A percentile compares a stretch with the other conserved stretches of the same genome.
These are phyloP conservation scores for Polymixis lichenea DNA, from an alignment of 2,888 invertebrate species.

Conservation along the genomic window DNA sequence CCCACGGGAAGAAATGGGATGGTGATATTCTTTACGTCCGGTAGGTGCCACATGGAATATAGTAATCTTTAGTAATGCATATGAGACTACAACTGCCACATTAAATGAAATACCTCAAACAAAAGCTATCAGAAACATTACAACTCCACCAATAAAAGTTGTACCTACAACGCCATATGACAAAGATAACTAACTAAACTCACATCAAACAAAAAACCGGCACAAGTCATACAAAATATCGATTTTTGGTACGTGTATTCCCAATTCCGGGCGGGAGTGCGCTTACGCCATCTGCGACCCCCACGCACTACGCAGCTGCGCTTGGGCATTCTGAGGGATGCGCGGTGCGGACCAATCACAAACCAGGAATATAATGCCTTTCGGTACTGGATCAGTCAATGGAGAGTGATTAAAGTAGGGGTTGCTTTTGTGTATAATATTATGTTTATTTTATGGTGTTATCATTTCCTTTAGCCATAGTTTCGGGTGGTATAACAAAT, in stretches of 20 bases:
- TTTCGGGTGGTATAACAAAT: constrained; percentile 43
- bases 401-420: constrained; percentile 64
- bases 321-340: constrained; percentile 70
- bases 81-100: neutral
- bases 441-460: constrained; percentile 65
- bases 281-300: constrained; percentile 87
- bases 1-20: no score
- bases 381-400: constrained; percentile 47
- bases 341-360: constrained; percentile 68
- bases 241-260: constrained; percentile 74
- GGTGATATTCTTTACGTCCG: no score
- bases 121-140: neutral
- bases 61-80: no score
- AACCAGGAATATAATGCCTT: constrained; percentile 57
- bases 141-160: neutral
- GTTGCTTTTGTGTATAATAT: constrained; percentile 56
- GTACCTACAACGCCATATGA: constrained; percentile 25
- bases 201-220: constrained; percentile 58
- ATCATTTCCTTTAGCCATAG: constrained; percentile 57
- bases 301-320: constrained; percentile 88
- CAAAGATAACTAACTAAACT: constrained; percentile 42
- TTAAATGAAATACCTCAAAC: neutral
- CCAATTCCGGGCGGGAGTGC: constrained; percentile 75
- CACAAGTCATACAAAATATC: constrained; percentile 74
- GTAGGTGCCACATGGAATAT: no score